phyloP scores from a whole-genome alignment of 1,140 invertebrate species.

The Thalassaphorura encarpata region DNA sequence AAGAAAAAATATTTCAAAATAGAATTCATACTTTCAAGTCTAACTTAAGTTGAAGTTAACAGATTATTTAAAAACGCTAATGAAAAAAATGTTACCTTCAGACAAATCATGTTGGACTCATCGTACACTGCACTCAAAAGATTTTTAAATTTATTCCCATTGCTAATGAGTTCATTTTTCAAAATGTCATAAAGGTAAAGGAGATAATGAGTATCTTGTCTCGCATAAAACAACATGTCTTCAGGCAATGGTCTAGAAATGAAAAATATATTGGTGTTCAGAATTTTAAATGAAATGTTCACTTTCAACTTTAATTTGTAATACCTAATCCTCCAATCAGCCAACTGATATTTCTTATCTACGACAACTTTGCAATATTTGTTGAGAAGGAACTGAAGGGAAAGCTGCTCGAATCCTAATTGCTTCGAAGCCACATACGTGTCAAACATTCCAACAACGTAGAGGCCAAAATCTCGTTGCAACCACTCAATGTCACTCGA shows the following conservation, averaged over 20 bases:
- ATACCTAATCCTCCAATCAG: constrained; percentile 88
- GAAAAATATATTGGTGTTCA: constrained; percentile 14
- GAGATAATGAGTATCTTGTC: constrained; percentile 91
- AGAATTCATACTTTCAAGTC: not conserved
- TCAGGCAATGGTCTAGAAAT: constrained; percentile 64
- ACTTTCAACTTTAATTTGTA: not conserved
- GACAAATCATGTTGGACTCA: constrained; percentile 60
- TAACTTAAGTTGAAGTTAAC: not conserved
- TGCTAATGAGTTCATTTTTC: constrained; percentile 62
- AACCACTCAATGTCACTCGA: constrained; percentile 85
- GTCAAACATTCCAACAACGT: constrained; percentile 96
- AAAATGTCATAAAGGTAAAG: constrained; percentile 82
- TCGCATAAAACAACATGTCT: constrained; percentile 76
- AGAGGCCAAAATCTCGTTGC: constrained; percentile 88
- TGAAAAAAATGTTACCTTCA: constrained; percentile 38
- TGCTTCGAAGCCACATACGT: constrained; percentile 76
- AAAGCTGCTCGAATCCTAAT: constrained; percentile 59
- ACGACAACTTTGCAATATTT: constrained; percentile 66
- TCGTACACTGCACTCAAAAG: constrained; percentile 58
- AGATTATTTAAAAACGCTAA: not conserved
- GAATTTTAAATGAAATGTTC: not conserved
- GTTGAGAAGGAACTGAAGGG: constrained; percentile 67
- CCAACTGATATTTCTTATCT: constrained; percentile 85
- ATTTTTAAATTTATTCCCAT: constrained; percentile 56
- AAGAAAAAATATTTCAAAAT: constrained; percentile 33